Percentiles rank a stretch among this genome's conserved stretches.
Conservation (phyloP, 2,113 vertebrate genomes). For the Hemichromis elongatus region DNA sequence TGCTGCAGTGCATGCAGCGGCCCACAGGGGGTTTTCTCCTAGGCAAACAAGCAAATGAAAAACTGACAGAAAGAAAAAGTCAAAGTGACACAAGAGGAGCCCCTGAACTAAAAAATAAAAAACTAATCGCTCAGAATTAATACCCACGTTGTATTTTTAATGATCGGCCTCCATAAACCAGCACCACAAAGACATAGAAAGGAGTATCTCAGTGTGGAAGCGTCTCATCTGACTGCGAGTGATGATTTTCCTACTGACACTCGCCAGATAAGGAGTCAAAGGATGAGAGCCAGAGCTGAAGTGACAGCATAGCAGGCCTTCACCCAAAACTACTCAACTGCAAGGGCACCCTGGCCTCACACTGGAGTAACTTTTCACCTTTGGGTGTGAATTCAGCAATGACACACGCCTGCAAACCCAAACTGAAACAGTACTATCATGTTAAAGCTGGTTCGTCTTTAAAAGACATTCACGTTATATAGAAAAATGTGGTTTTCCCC, state of each 20-base stretch:
- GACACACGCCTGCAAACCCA: not conserved
- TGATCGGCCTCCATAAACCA: not conserved
- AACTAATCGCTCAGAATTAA: not conserved
- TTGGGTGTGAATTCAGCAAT: not conserved
- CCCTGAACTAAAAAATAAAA: not conserved
- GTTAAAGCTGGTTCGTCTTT: not conserved
- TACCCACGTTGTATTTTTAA: not conserved
- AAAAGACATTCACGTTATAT: not conserved
- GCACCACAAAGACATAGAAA: not conserved
- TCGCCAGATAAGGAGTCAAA: conserved; percentile 4
- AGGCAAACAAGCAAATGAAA: not conserved
- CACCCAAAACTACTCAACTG: not conserved
- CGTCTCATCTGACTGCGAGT: not conserved
- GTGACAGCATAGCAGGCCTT: not conserved
- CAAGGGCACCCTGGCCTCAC: not conserved
- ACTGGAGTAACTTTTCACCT: not conserved
- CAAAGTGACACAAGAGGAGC: conserved; percentile 1
- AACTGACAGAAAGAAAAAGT: conserved; percentile 3
- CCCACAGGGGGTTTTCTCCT: not conserved
- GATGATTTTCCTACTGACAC: not conserved
- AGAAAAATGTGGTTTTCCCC: not conserved
- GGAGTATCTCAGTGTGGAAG: not conserved
- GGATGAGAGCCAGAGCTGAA: not conserved
- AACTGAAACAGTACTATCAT: not conserved
- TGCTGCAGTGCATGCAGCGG: not conserved